phyloP scores from a whole-genome alignment of 1,140 invertebrate species.

The Uloborus diversus region DNA sequence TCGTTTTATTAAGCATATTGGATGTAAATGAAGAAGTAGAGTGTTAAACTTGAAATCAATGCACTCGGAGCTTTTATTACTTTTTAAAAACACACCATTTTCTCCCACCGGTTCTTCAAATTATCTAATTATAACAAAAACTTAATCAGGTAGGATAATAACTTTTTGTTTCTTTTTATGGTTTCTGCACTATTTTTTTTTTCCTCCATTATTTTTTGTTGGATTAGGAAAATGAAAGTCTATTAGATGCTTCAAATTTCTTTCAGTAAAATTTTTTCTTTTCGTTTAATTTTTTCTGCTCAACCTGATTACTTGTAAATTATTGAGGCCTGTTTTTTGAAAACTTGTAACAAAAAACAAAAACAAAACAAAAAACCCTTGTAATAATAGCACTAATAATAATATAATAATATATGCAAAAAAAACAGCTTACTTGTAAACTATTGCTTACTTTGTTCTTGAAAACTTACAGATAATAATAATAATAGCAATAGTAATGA shows the following conservation, averaged over 20 bases:
- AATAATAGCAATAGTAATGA: constrained; percentile 25
- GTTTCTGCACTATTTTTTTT: too few relatives aligned
- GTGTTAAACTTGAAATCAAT: not conserved
- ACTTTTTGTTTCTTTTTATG: too few relatives aligned
- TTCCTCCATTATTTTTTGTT: too few relatives aligned
- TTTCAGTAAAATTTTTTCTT: not conserved
- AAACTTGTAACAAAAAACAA: constrained; percentile 3
- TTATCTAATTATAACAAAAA: too few relatives aligned
- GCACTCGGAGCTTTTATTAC: too few relatives aligned
- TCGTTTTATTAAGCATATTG: constrained; percentile 33
- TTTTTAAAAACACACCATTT: too few relatives aligned
- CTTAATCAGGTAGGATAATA: too few relatives aligned
- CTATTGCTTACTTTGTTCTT: constrained; percentile 26
- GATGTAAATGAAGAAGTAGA: not conserved
- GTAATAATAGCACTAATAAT: constrained; percentile 30
- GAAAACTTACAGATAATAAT: too few relatives aligned
- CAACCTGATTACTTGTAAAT: constrained; percentile 28
- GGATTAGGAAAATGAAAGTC: too few relatives aligned
- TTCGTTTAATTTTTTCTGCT: constrained; percentile 34
- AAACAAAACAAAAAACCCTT: constrained; percentile 7
- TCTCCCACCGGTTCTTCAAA: too few relatives aligned
- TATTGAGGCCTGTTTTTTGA: constrained; percentile 34
- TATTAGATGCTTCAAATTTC: too few relatives aligned
- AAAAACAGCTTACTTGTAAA: constrained; percentile 10
- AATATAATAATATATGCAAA: constrained; percentile 41